These are phyloP conservation scores for Paralvinella palmiformis DNA, from an alignment of 1,140 invertebrate species.

Conservation along the genomic window DNA sequence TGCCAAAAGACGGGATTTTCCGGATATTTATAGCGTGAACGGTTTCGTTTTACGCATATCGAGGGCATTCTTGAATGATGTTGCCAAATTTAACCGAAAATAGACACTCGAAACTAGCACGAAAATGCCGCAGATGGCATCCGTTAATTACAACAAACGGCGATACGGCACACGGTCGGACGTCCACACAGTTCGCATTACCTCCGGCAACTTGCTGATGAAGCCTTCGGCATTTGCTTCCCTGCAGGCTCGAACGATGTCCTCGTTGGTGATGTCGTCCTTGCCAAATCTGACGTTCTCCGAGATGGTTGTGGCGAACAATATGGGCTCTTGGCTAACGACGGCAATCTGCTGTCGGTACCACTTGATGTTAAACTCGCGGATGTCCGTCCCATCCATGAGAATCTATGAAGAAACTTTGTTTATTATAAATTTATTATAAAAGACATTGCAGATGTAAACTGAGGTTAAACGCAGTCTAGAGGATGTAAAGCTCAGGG, in stretches of 20 bases:
- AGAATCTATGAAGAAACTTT: conserved; percentile 61
- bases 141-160: neutral
- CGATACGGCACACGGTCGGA: neutral
- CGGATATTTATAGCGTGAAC: neutral
- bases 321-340: conserved; percentile 51
- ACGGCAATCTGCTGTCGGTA: conserved; percentile 44
- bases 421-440: conserved; percentile 65
- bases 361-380: conserved; percentile 60
- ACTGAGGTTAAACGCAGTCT: too few relatives aligned
- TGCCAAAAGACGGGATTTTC: conserved; percentile 14
- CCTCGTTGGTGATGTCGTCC: conserved; percentile 44
- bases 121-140: neutral
- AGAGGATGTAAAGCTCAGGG: too few relatives aligned
- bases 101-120: neutral
- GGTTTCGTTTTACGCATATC: neutral
- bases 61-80: neutral
- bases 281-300: conserved; percentile 47
- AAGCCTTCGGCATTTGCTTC: conserved; percentile 79
- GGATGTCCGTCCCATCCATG: conserved; percentile 49
- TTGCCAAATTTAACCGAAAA: neutral
- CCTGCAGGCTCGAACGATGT: conserved; percentile 49
- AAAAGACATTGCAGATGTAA: too few relatives aligned
- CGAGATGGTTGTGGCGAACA: conserved; percentile 71
- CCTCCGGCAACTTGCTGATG: conserved; percentile 71
- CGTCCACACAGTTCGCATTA: conserved; percentile 37